Evolutionary conservation across 2,888 invertebrate species (phyloP), one percentile per base, ranked within the genome.

Genomic region (Lasioglossum oenotherae): DNA sequence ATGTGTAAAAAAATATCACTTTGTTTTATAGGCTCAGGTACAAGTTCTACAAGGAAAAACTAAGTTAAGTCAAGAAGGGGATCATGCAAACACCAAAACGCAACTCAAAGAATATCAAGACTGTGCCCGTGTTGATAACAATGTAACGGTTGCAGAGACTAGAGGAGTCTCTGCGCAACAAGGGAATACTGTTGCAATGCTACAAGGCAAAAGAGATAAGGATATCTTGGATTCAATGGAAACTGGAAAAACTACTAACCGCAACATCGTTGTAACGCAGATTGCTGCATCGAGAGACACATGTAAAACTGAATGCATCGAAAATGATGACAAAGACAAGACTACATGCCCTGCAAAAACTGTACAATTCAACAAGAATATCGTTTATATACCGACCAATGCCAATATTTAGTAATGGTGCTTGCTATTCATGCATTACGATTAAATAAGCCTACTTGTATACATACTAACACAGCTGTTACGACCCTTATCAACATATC

Each of bases 311-410:
- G 31, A 71, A n/a, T 2, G 16, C 14, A 31, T 35, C 0, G 23
- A 44, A 73, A 73, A n/a, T 12, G 31, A 41, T 19, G 10, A 16
- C 5, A 10, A 23, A 8, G 14, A 46, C 12, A 19, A 76, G 12
- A 73, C 44, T 6, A 46, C 27, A 57, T 46, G 6, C 19, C 71
- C 12, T 0, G 19, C 74, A 38, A 83, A 80, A 60, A 23, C 23
- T 19, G 38, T 80, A 27, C 80, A 46, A 10, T 80, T 78, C 49
- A 23, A 46, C 14, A 72, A 73, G 5, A 73, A 80, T 60, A 49
- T 85, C 14, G 23, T 85, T 23, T 72, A 46, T 35, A 73, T 85
- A 85, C 14, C 73, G 0, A 27, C 27, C 14, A 31, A 75, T 16
- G 16, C 4, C 6, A 46, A 49, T 6, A 23, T 16, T 10, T 41